Evolutionary conservation across 2,888 invertebrate species (phyloP).

Genomic region (Neoscelio sp.): DNA sequence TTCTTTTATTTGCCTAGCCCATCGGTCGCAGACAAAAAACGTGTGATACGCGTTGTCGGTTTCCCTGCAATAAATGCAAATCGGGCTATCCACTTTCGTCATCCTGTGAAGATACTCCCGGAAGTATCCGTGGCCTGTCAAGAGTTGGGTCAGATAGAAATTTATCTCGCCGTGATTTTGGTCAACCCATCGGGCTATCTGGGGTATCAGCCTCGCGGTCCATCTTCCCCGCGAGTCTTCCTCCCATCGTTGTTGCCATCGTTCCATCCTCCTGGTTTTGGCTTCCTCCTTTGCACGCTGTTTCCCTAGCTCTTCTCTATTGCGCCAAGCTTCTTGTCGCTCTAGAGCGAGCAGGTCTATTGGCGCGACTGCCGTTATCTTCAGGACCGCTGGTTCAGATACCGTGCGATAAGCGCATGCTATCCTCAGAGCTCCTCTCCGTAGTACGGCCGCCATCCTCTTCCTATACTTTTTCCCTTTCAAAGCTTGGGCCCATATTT

Average conservation of each 20-base stretch:
- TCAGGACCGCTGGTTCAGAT: conserved; percentile 66
- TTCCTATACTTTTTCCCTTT: conserved; percentile 50
- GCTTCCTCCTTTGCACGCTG: background rate
- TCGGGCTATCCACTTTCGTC: background rate
- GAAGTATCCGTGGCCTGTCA: conserved; percentile 37
- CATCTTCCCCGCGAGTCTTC: conserved; percentile 57
- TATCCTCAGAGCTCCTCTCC: conserved; percentile 64
- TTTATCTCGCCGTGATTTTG: conserved; percentile 60
- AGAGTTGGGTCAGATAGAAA: conserved; percentile 33
- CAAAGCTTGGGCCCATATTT: conserved; percentile 58
- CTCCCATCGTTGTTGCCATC: conserved; percentile 67
- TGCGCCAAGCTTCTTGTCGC: conserved; percentile 23
- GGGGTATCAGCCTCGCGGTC: conserved; percentile 50
- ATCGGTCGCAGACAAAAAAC: conserved; percentile 6
- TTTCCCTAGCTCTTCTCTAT: background rate
- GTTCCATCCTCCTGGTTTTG: conserved; percentile 4
- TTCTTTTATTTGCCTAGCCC: no score
- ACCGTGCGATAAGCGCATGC: conserved; percentile 69
- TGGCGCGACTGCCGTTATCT: conserved; percentile 64
- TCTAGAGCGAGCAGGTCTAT: conserved; percentile 66
- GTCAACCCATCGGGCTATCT: conserved; percentile 52
- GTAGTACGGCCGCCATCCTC: conserved; percentile 62
- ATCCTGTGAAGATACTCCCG: background rate
- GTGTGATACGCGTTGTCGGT: conserved; percentile 1
- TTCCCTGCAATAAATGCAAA: conserved; percentile 7